Base-by-base conservation (phyloP, 2,113 vertebrate species). In the Gadus macrocephalus region DNA sequence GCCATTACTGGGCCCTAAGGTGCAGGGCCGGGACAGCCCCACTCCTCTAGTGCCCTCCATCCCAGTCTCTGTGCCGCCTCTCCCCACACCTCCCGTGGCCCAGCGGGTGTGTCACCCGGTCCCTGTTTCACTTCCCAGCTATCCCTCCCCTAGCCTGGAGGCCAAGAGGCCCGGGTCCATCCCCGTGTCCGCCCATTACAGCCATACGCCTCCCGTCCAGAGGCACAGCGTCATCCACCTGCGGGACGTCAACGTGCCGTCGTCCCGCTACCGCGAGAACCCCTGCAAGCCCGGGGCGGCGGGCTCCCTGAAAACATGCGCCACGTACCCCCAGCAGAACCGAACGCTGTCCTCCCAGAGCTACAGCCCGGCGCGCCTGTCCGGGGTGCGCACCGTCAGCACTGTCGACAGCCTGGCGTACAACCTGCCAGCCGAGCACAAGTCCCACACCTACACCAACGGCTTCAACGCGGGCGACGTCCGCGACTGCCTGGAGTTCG, bases 301-400 rank as follows among this genome's bases (percentile, higher is more conserved):
- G 17, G 94, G 97, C 79, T 94, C 93, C 14, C 90, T 99, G 69
- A 96, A 97, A 77, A 96, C 95, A 4, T 99, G 97, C 61, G 96
- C 97, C 90, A 99, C 97, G 0, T 99, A 98, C 82, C 97, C 97
- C 14, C 97, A 99, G 77, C 96, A 99, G 89, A 99, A 97, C 91
- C 93, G 96, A 31, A 95, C 97, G 0, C 91, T 99, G 90, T 98
- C 95, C 2, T 99, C 96, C 25, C 96, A 99, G 80, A 97, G 94
- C 84, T 98, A 98, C 82, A 97, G 96, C 88, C 96, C 97, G 0
- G 94, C 94, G 14, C 94, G 95, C 31, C 80, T 95, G 82, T 92
- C 94, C 0, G 93, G 93, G 15, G 89, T 98, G 80, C 95, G 94
- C 69, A 94, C 94, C 0, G 91, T 94, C 76, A 94, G 95, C 89